Evolutionary conservation across 2,113 vertebrate genomes (phyloP), one percentile per base, ranked within the genome.

Genomic region (Catharus minimus): DNA sequence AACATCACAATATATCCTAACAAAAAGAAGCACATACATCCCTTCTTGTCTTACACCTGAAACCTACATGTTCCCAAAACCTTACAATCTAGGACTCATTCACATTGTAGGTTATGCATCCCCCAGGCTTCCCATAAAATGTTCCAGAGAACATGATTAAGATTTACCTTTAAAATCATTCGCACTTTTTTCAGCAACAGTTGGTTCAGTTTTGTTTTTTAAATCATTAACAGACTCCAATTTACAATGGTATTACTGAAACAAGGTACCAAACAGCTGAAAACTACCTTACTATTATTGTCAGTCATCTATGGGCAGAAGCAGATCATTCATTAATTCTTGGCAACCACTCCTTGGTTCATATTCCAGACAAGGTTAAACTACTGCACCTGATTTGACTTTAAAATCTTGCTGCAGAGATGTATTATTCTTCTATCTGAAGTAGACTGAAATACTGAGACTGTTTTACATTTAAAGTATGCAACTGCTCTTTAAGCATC

Each of bases 131-230:
- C 44, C 55, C 2, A 16, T 18, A 33, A 71, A 23, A 38, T 55
- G 15, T 53, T 77, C 41, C 23, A 47, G 36, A 74, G 10, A 77
- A 65, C 38, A 32, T 8, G 27, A 7, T 3, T 76, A 21, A 80
- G 13, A 69, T 76, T 76, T 75, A 60, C 18, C 10, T 64, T 80
- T 43, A 53, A 76, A 58, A 75, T 14, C 79, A 18, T 46, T 11
- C 56, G 44, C 28, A 10, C 1, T 3, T 79, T 58, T 43, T 5
- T 30, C 28, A 58, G 27, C 9, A 73, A 80, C 7, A 33, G 28
- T 53, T 36, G 9, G 1, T 13, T 23, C 2, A 0, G 3, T 39
- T 66, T 26, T 28, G 5, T 3, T 72, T 75, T 80, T 56, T 2
- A 15, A 61, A 74, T 49, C 17, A 72, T 52, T 75, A 64, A 27